Evolutionary conservation across 1,140 invertebrate genomes (phyloP).

Genomic region (Danaus melanippus): DNA sequence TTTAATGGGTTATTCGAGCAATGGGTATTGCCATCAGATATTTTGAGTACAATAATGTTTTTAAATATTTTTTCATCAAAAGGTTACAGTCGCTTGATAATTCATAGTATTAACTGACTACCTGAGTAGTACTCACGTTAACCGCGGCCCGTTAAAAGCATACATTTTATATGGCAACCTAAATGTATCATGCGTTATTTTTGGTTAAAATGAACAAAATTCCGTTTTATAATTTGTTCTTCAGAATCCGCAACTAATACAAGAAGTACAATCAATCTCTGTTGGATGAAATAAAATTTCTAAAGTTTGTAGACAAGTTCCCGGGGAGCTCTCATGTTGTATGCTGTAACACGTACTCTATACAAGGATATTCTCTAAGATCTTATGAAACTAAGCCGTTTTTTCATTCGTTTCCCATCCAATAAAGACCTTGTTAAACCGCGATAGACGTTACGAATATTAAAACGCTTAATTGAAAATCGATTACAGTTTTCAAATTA

Average conservation of each 20-base stretch:
- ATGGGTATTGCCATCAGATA: conserved; percentile 54
- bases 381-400: too few relatives aligned
- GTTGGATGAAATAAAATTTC: conserved; percentile 16
- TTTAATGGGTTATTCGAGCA: conserved; percentile 61
- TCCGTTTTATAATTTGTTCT: conserved; percentile 4
- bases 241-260: conserved; percentile 18
- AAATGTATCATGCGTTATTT: background rate
- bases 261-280: conserved; percentile 23
- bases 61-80: too few relatives aligned
- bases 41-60: conserved; percentile 51
- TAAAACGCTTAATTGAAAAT: too few relatives aligned
- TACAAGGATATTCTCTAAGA: background rate
- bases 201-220: too few relatives aligned
- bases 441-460: too few relatives aligned
- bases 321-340: conserved; percentile 12
- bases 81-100: too few relatives aligned
- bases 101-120: too few relatives aligned
- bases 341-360: conserved; percentile 9
- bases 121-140: too few relatives aligned
- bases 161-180: conserved; percentile 47
- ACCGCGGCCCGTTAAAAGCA: conserved; percentile 29
- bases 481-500: too few relatives aligned
- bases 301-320: conserved; percentile 19
- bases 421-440: too few relatives aligned
- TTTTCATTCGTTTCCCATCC: too few relatives aligned